Conservation (phyloP, 2,888 invertebrate species). For the Adelphocoris suturalis region DNA sequence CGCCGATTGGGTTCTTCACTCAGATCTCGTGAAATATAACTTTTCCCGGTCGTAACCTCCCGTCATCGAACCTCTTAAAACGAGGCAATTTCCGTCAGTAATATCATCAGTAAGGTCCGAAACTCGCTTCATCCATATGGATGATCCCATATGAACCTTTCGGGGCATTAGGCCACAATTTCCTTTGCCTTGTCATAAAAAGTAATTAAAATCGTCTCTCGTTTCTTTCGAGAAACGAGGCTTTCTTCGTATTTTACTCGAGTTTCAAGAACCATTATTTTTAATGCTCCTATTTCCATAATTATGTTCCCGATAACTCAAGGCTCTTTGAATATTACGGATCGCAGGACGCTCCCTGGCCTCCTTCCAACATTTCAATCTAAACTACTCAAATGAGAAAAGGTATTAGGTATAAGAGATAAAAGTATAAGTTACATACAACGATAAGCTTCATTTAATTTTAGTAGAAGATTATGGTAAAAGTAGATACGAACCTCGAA, state of each 20-base stretch:
- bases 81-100: neutral
- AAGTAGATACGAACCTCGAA: too few species aligned
- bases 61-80: neutral
- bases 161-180: slow-evolving; percentile 21
- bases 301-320: slow-evolving; percentile 30
- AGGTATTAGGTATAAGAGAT: too few species aligned
- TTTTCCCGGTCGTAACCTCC: neutral
- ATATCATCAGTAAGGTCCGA: neutral
- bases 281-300: slow-evolving; percentile 14
- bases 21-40: neutral
- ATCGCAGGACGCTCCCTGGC: neutral
- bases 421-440: too few species aligned
- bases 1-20: neutral
- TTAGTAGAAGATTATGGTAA: too few species aligned
- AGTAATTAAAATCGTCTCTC: neutral
- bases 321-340: neutral
- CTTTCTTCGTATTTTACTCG: neutral
- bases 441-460: too few species aligned
- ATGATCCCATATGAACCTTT: neutral
- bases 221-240: neutral
- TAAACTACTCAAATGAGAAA: too few species aligned
- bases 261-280: neutral
- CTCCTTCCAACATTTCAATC: neutral
- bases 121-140: neutral
- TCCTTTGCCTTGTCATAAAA: neutral